A percentile compares a stretch with the other conserved stretches of the same genome.
phyloP scores from a whole-genome alignment of 2,888 invertebrate species.

The Cyclophora albipunctata region DNA sequence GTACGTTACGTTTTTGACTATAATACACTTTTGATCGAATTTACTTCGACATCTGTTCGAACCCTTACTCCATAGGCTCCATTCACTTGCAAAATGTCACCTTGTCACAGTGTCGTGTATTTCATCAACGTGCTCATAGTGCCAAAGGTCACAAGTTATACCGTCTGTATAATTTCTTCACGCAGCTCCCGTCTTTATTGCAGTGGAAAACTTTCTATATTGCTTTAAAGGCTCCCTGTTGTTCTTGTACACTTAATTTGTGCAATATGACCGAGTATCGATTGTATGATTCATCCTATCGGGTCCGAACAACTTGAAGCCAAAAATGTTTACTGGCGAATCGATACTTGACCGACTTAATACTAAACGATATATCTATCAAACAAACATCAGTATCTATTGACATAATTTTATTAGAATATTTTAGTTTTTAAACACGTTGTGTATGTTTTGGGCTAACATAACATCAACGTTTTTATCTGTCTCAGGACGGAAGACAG shows the following conservation, averaged over 20 bases:
- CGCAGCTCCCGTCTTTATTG: conserved; percentile 16
- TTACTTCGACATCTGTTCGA: conserved; percentile 38
- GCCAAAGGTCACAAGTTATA: conserved; percentile 36
- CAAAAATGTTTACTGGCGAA: not conserved
- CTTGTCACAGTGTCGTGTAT: conserved; percentile 54
- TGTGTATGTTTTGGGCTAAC: too few relatives aligned
- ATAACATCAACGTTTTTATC: conserved; percentile 4
- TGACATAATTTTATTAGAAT: too few relatives aligned
- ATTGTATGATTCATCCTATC: conserved; percentile 13
- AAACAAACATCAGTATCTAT: too few relatives aligned
- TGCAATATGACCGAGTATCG: conserved; percentile 8
- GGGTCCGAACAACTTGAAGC: conserved; percentile 1
- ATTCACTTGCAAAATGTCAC: conserved; percentile 63
- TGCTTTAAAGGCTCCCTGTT: conserved; percentile 5
- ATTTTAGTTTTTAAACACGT: too few relatives aligned
- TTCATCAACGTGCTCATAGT: conserved; percentile 40
- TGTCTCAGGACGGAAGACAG: conserved; percentile 6
- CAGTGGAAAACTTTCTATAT: conserved; percentile 13
- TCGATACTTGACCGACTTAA: conserved; percentile 9
- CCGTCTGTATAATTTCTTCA: conserved; percentile 20
- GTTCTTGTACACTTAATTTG: conserved; percentile 2
- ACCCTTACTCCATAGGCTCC: conserved; percentile 50
- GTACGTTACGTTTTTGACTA: too few relatives aligned
- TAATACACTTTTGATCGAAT: conserved; percentile 4
- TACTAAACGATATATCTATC: not conserved